Evolutionary conservation across 2,888 invertebrate species (phyloP), one percentile per base, ranked within the genome.

Genomic region (Phytoseiulus persimilis): DNA sequence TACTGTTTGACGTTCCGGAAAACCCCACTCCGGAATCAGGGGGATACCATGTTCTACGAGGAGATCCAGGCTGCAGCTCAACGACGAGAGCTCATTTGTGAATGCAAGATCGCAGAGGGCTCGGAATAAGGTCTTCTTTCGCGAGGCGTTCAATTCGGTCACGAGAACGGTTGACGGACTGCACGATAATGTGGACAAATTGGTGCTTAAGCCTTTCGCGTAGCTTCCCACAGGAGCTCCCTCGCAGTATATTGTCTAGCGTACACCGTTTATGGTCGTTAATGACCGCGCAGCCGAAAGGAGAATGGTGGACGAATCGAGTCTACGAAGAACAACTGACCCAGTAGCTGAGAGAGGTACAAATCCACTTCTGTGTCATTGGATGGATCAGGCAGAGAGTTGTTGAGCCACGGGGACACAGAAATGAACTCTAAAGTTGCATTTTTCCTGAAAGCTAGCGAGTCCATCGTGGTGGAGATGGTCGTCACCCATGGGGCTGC

Each of bases 321-420:
- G 65, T 65, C 65, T 65, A 65, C 65, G 65, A 65, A 6, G 23
- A 28, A 14, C 14, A 28, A 65, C 33, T 87, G 32, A 87, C 87
- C 87, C 39, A 87, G 87, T 39, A 45, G 32, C 87, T 32, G 32
- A 6, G 87, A 33, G 32, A 87, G 87, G 18, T 87, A 87, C 33
- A 39, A 28, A 31, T 87, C 87, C 32, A 87, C 87, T 23, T 87
- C 39, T 2, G 32, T 28, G 33, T 6, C 45, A 23, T 87, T 87
- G 32, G n/a, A 87, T 45, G 87, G 87, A 45, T 87, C 87, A 28
- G 87, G 33, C 23, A 87, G 33, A 9, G 87, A 14, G 39, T 39
- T 39, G 87, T 33, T 87, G 65, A 65, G 65, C 28, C 65, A 28
- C 65, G 65, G 65, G 28, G 28, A 65, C 23, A 28, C 1, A 28